Evolutionary conservation across 2,888 invertebrate genomes (phyloP), one percentile per base, ranked within the genome.

Genomic region (Diarsia rubi): DNA sequence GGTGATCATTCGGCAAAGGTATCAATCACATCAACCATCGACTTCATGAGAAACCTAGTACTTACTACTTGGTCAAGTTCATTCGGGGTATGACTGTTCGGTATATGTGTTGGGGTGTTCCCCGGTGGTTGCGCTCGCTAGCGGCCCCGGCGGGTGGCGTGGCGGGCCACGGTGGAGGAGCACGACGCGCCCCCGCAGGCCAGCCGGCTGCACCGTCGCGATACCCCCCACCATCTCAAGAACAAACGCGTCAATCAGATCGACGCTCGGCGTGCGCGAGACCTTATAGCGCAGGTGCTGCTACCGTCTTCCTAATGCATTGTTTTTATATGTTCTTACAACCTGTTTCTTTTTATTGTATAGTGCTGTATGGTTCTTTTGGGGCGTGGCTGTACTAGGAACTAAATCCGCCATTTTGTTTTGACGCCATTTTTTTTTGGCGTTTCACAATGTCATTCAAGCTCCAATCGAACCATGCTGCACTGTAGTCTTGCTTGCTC

Each of bases 211-310:
- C 98, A 98, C 93, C 97, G 98, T 79, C 98, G 99, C 90, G 99
- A 99, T 97, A 99, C 99, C 37, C 99, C 99, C 67, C 99, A 99
- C 97, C 99, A 99, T 95, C 97, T 99, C 92, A 99, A 99, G 97
- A 99, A 99, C 97, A 99, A 99, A 94, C 98, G 99, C 91, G 98
- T 99, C 93, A 96, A 94, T 92, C 94, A 94, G 88, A 94, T 96
- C 79, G 96, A 96, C 92, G 94, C 96, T 57, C 82, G 91, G 52
- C 93, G 95, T 78, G 96, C 96, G 86, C 90, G 92, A 82, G 94
- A 95, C 88, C 93, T 96, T 83, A 96, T 96, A 82, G 96, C 95
- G 90, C 96, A 96, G 96, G 96, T 96, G 94, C 92, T 82, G 83
- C 87, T 78, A 82, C 78, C 74, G 78, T 81, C 85, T 71, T 77